A percentile compares a stretch with the other conserved stretches of the same genome.
Evolutionary conservation across 2,797 vertebrate genomes (phyloP).

Genomic region (Tokudaia muenninki): DNA sequence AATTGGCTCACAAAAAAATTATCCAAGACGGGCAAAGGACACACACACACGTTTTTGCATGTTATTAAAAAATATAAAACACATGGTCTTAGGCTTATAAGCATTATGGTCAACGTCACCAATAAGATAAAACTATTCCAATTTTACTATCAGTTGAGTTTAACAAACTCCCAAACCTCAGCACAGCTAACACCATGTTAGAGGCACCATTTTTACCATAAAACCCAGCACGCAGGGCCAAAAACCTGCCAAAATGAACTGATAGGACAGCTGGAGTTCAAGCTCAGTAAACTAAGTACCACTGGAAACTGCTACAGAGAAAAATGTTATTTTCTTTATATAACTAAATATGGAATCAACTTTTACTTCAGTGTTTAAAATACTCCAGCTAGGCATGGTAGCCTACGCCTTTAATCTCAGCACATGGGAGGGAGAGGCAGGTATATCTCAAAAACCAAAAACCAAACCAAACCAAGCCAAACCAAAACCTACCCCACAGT

Average conservation of each 20-base stretch:
- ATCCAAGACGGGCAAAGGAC: too few relatives aligned
- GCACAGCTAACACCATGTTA: neutral
- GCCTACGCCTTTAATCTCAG: neutral
- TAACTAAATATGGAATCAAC: conserved; percentile 29
- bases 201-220: neutral
- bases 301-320: neutral
- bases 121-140: conserved; percentile 27
- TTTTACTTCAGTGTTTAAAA: conserved; percentile 8
- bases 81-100: neutral
- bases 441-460: neutral
- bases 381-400: neutral
- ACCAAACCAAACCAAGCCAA: neutral
- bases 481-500: conserved; percentile 94
- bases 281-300: neutral
- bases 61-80: neutral
- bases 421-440: neutral
- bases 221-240: neutral
- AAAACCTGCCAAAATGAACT: neutral
- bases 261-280: neutral
- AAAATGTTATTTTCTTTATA: neutral
- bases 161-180: neutral
- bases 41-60: neutral
- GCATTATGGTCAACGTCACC: neutral
- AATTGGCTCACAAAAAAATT: too few relatives aligned
- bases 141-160: neutral